Evolutionary conservation across 1,140 invertebrate species (phyloP).

Genomic region (Eueides isabella): DNA sequence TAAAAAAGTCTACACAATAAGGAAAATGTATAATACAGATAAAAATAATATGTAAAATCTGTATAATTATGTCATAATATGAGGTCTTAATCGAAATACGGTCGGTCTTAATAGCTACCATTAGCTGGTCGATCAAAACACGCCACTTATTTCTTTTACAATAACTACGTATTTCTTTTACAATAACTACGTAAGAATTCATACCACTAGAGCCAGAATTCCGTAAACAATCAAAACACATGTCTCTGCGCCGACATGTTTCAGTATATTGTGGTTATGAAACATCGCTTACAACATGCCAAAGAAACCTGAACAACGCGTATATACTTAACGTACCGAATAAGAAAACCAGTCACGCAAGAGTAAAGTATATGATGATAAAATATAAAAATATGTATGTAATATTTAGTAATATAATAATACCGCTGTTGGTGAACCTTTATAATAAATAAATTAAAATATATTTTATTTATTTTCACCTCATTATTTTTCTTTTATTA

Average conservation of each 20-base stretch:
- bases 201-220: conserved; percentile 49
- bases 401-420: conserved; percentile 1
- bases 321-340: conserved; percentile 23
- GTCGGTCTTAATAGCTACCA: conserved; percentile 2
- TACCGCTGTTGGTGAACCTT: too few species aligned
- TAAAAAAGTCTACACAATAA: too few species aligned
- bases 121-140: not conserved
- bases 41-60: not conserved
- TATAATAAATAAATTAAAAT: too few species aligned
- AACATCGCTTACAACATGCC: conserved; percentile 44
- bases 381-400: too few species aligned
- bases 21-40: too few species aligned
- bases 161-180: conserved; percentile 8
- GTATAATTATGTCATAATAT: not conserved
- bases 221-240: conserved; percentile 73
- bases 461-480: too few species aligned
- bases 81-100: not conserved
- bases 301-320: conserved; percentile 34
- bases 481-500: not conserved
- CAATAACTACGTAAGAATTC: conserved; percentile 26
- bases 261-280: conserved; percentile 50
- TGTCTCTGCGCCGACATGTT: conserved; percentile 50
- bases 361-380: conserved; percentile 16
- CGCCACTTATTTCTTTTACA: conserved; percentile 4
- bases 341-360: conserved; percentile 29